A percentile compares a stretch with the other conserved stretches of the same genome.
Evolutionary conservation across 2,113 vertebrate genomes (phyloP).

Genomic region (Myrmecophaga tridactyla): DNA sequence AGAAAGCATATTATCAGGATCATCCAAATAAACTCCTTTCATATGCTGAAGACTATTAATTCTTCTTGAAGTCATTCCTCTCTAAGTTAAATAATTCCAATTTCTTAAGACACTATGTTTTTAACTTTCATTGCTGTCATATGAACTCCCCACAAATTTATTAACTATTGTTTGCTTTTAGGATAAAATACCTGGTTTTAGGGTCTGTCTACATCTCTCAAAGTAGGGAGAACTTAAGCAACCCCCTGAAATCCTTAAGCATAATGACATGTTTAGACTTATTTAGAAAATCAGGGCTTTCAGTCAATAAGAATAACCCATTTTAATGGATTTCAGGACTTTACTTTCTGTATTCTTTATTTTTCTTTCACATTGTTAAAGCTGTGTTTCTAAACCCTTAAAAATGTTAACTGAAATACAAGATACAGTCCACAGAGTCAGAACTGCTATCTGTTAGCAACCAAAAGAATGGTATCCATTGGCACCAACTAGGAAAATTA

Average conservation of each 20-base stretch:
- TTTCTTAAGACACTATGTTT: background rate
- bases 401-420: slow-evolving; percentile 1
- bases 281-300: background rate
- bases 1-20: background rate
- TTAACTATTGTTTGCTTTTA: background rate
- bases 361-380: background rate
- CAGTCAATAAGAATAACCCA: slow-evolving; percentile 1
- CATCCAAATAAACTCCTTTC: background rate
- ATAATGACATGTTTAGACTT: background rate
- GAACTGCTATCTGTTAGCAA: background rate
- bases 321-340: background rate
- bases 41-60: background rate
- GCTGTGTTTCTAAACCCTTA: slow-evolving; percentile 26
- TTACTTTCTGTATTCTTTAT: slow-evolving; percentile 2
- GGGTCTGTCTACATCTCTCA: background rate
- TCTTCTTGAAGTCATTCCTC: slow-evolving; percentile 10
- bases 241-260: background rate
- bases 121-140: background rate
- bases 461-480: background rate
- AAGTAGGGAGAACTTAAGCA: background rate
- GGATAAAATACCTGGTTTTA: background rate
- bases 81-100: slow-evolving; percentile 17
- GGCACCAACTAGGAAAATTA: slow-evolving; percentile 31
- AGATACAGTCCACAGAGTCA: background rate
- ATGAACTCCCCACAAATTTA: background rate